Evolutionary conservation across 2,888 invertebrate species (phyloP).

Genomic region (Pollenia angustigena): DNA sequence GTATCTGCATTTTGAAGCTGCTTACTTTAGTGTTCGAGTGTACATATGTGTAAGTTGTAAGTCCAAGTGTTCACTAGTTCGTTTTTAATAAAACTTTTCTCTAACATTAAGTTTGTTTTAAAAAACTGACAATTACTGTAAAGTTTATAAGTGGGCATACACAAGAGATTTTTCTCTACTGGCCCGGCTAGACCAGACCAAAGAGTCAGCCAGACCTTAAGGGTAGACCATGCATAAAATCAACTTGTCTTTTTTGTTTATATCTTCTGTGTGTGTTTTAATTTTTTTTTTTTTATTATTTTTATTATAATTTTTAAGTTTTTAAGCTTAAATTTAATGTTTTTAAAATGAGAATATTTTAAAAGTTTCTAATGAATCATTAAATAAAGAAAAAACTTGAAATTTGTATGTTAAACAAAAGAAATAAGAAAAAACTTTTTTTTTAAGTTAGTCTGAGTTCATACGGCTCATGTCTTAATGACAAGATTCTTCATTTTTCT

Average conservation of each 20-base stretch:
- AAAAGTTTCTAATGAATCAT: slow-evolving; percentile 25
- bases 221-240: slow-evolving; percentile 63
- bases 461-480: too few species aligned
- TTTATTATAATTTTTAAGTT: slow-evolving; percentile 1
- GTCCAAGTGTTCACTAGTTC: slow-evolving; percentile 51
- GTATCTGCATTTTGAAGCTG: slow-evolving; percentile 13
- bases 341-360: background rate
- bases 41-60: background rate
- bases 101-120: slow-evolving; percentile 66
- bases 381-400: background rate
- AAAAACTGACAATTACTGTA: slow-evolving; percentile 68
- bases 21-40: background rate
- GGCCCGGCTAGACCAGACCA: slow-evolving; percentile 39
- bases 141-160: slow-evolving; percentile 58
- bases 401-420: background rate
- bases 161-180: slow-evolving; percentile 56
- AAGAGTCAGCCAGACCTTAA: slow-evolving; percentile 50
- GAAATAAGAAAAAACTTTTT: background rate
- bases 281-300: slow-evolving; percentile 1
- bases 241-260: slow-evolving; percentile 21
- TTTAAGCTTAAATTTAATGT: background rate
- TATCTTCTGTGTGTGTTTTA: background rate
- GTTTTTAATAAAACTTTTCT: slow-evolving; percentile 61
- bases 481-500: too few species aligned
- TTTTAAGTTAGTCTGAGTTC: too few species aligned